Evolutionary conservation across 1,140 invertebrate species (phyloP).

Genomic region (Steinernema feltiae): DNA sequence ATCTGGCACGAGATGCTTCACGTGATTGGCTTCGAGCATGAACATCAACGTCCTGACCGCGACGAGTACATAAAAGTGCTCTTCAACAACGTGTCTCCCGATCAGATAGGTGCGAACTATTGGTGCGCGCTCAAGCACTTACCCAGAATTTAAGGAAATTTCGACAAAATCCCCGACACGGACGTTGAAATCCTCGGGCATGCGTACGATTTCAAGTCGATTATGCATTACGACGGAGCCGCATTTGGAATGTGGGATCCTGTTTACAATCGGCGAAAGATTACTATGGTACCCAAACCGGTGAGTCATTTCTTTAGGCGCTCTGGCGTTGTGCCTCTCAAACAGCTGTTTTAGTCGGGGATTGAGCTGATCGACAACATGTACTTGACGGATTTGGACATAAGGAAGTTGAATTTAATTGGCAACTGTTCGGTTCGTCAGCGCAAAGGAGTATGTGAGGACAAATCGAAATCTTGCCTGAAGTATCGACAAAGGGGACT

Average conservation of each 20-base stretch:
- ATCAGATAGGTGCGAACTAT: conserved; percentile 24
- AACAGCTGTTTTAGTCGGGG: conserved; percentile 8
- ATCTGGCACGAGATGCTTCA: conserved; percentile 60
- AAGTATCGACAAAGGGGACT: neutral
- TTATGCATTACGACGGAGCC: conserved; percentile 46
- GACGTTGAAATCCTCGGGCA: conserved; percentile 4
- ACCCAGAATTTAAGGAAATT: conserved; percentile 26
- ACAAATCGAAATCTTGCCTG: neutral
- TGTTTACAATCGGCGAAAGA: neutral
- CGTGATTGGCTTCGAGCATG: conserved; percentile 60
- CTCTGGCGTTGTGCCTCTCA: neutral
- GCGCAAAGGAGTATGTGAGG: neutral
- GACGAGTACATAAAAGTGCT: conserved; percentile 59
- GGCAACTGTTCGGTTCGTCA: conserved; percentile 23
- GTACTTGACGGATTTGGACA: conserved; percentile 27
- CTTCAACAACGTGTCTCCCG: conserved; percentile 52
- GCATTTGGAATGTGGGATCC: conserved; percentile 28
- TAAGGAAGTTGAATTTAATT: conserved; percentile 30
- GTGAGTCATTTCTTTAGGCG: neutral
- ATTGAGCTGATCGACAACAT: conserved; percentile 31
- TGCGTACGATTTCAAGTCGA: conserved; percentile 41
- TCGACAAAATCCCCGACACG: neutral
- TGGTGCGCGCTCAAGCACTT: neutral
- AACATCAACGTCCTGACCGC: conserved; percentile 60
- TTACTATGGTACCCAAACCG: conserved; percentile 32